Base-by-base conservation (phyloP, 1,140 invertebrate species). In the Sweltsa coloradensis region DNA sequence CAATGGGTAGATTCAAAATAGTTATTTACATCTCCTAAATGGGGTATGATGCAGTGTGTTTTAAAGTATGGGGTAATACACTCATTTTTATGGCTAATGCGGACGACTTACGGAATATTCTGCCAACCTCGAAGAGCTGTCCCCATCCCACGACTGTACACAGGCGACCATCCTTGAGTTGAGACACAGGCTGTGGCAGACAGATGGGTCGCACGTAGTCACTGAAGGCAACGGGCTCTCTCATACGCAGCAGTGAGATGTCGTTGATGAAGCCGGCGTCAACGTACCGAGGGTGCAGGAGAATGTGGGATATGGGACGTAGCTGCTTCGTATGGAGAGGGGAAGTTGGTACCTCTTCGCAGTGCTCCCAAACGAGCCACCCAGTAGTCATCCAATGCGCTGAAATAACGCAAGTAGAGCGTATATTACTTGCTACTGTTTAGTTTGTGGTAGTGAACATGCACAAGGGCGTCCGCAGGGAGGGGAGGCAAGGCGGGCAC, bases 111-210 rank as follows among this genome's bases (percentile, higher is more conserved):
- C 84, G 84, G 60, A 87, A 87, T 51, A 87, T 78, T 34, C 79
- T 66, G 36, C 83, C 83, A 50, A 82, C 75, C 68, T 89, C 85
- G 55, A 81, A 85, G 0, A 88, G 66, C 58, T 88, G 84, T 44
- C 85, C 85, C 84, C 84, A 89, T 3, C 85, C 85, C 1, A 87
- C 76, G 2, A 88, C 81, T 0, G 83, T 87, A 59, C 85, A 88
- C 25, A 74, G 69, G 1, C 72, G 68, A 0, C 79, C 79, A 52
- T 79, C 76, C 29, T 71, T 69, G 0, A 76, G 70, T 21, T 69
- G 65, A 1, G 63, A 55, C 23, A 68, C 62, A 9, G 72, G 66
- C 9, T 74, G 74, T 5, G 68, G 68, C 23, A 88, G 64, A 59
- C 84, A 87, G 19, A 85, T 76, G 2, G 85, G 84, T 37, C 84